These are phyloP conservation scores for Mormyrus iriodes DNA, from an alignment of 2,113 vertebrate genomes.

Conservation along the genomic window DNA sequence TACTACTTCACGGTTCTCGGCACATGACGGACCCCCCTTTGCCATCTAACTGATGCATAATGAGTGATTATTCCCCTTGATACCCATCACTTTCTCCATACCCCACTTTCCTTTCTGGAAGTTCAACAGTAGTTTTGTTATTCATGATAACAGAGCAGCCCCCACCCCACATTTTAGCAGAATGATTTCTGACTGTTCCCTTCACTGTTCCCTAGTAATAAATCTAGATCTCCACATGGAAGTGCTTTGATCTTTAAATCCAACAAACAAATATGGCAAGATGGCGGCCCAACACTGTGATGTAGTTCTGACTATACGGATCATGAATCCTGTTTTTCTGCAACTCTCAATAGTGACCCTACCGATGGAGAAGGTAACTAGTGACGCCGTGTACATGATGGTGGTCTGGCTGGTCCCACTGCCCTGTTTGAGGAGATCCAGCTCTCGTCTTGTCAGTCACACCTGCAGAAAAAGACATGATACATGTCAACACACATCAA, in stretches of 20 bases:
- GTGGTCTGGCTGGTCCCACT: constrained; percentile 14
- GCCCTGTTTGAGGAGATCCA: not conserved
- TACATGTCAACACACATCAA: not conserved
- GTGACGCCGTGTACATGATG: constrained; percentile 50
- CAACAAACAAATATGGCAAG: not conserved
- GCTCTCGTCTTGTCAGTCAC: constrained; percentile 33
- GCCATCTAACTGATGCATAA: not conserved
- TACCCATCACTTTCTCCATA: not conserved
- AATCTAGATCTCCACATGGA: not conserved
- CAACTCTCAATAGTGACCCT: constrained; percentile 25
- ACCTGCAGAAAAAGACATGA: constrained; percentile 6
- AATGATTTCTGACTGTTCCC: not conserved
- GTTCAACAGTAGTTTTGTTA: not conserved
- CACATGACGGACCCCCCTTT: not conserved
- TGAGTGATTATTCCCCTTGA: not conserved
- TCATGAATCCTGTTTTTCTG: not conserved
- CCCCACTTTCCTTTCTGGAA: not conserved
- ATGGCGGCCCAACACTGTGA: not conserved
- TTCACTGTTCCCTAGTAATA: not conserved
- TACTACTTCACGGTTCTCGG: not conserved
- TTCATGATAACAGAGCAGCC: not conserved
- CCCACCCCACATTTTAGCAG: not conserved
- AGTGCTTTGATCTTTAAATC: not conserved
- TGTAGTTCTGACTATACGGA: not conserved
- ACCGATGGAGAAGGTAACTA: constrained; percentile 49